Evolutionary conservation across 2,113 vertebrate species (phyloP).

Genomic region (Thunnus maccoyii): DNA sequence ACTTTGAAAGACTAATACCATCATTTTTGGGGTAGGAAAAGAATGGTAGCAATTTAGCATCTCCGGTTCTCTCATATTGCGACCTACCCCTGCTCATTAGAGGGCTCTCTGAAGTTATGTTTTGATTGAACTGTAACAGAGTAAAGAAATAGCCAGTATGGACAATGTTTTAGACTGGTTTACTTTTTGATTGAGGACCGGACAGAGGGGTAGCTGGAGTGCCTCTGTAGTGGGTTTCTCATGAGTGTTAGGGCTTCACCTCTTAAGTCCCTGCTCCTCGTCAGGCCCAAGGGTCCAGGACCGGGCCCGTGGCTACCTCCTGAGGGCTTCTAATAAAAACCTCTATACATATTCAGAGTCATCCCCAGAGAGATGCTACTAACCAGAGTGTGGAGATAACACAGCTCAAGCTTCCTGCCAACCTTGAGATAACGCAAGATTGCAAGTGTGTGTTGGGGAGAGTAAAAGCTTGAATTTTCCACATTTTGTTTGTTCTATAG

Average conservation of each 20-base stretch:
- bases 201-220: conserved; percentile 46
- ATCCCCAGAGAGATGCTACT: conserved; percentile 48
- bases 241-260: conserved; percentile 58
- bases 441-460: not conserved
- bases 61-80: conserved; percentile 54
- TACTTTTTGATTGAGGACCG: conserved; percentile 25
- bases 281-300: conserved; percentile 55
- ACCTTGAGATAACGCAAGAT: conserved; percentile 16
- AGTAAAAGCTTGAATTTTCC: not conserved
- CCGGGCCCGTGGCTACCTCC: conserved; percentile 1
- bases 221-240: conserved; percentile 17
- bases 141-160: conserved; percentile 23
- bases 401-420: conserved; percentile 29
- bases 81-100: conserved; percentile 54
- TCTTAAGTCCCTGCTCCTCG: conserved; percentile 60
- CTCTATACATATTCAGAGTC: conserved; percentile 7
- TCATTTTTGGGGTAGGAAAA: conserved; percentile 42
- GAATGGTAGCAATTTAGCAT: conserved; percentile 70
- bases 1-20: conserved; percentile 39
- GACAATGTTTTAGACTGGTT: conserved; percentile 36
- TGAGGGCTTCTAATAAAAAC: conserved; percentile 68
- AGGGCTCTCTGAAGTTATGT: conserved; percentile 38
- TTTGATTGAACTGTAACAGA: conserved; percentile 52
- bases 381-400: conserved; percentile 37
- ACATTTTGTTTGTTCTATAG: not conserved